Base-by-base conservation (phyloP, 2,797 vertebrate species). In the Trachurus trachurus region DNA sequence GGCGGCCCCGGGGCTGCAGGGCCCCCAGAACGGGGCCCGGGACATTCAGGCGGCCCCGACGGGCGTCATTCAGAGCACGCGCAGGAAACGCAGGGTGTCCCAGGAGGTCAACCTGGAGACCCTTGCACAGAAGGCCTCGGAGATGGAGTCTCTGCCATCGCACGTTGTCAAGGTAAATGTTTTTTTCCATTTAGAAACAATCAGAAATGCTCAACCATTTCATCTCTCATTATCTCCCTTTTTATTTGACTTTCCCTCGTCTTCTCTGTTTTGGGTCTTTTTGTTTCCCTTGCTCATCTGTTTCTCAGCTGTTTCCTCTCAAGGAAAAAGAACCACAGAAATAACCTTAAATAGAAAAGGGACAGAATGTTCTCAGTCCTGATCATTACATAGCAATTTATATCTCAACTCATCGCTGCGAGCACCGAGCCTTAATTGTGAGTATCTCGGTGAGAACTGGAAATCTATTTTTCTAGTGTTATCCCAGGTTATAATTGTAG, bases 91-190 rank as follows among this genome's bases (percentile, higher is more conserved):
- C 15, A 96, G 97, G 85, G 95, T 95, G 16, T 99, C 98, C 49
- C 97, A 99, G 91, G 98, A 99, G 88, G 98, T 96, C 81, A 99
- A 99, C 91, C 92, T 99, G 90, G 95, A 99, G 89, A 99, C 98
- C 12, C 90, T 99, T 50, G 98, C 98, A 40, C 97, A 99, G 85
- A 98, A 99, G 90, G 98, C 98, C 19, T 97, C 96, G 0, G 98
- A 99, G 83, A 95, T 98, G 95, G 97, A 98, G 89, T 98, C 96
- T 1, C 94, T 99, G 52, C 97, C 95, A 0, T 82, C 93, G 1
- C 93, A 93, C 47, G 64, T 80, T 9, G 63, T 88, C 37, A 95
- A 94, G 94, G 95, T 96, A 26, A 37, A 26, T 37, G 2, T 29
- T 44, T 6, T 1, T 16, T 76, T 68, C 0, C 0, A 11, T 72